phyloP scores from a whole-genome alignment of 1,140 invertebrate species.

The Drosophila prosaltans region DNA sequence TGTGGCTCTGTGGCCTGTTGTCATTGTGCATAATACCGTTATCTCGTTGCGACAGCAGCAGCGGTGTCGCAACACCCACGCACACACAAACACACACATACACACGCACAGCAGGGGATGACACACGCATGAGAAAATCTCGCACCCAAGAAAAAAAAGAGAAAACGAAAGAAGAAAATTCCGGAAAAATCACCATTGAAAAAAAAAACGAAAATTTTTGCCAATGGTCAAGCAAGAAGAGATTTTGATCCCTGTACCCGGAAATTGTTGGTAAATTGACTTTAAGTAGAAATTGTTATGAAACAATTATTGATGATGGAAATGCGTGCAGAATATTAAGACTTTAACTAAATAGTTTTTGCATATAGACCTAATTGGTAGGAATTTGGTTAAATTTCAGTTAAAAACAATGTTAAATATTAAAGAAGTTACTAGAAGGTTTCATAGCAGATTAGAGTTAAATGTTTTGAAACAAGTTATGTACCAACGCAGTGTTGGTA shows the following conservation, averaged over 20 bases:
- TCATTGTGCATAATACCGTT: constrained; percentile 79
- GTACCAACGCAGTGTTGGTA: too few relatives aligned
- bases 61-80: constrained; percentile 39
- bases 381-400: too few relatives aligned
- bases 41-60: constrained; percentile 69
- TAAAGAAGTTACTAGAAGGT: too few relatives aligned
- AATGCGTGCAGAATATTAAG: not conserved
- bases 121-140: constrained; percentile 11
- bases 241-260: constrained; percentile 9
- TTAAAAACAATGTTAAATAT: too few relatives aligned
- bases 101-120: constrained; percentile 19
- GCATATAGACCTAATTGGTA: not conserved
- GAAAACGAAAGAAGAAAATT: constrained; percentile 21
- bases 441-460: too few relatives aligned
- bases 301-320: constrained; percentile 7
- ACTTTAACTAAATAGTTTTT: not conserved
- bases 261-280: constrained; percentile 31
- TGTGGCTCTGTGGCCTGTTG: constrained; percentile 48
- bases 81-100: constrained; percentile 2
- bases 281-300: constrained; percentile 15
- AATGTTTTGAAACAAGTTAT: too few relatives aligned
- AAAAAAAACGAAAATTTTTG: constrained; percentile 10
- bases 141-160: constrained; percentile 9
- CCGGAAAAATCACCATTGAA: constrained; percentile 16
- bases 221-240: constrained; percentile 55